Percentiles rank a stretch among this genome's conserved stretches.
These are phyloP conservation scores for Marmota monax DNA, from an alignment of 2,113 vertebrate species.

Conservation along the genomic window DNA sequence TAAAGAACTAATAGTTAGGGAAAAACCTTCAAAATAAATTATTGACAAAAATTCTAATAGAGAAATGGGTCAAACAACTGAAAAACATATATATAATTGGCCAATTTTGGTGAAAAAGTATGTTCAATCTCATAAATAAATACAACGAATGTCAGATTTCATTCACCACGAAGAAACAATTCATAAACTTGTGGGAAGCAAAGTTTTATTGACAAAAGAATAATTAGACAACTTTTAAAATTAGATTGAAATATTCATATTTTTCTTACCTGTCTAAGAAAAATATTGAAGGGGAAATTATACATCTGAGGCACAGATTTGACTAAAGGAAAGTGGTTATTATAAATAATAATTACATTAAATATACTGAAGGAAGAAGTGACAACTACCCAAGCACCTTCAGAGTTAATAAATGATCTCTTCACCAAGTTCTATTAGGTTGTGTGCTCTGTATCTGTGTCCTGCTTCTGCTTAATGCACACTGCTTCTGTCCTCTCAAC, in stretches of 20 bases:
- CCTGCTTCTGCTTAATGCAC: background rate
- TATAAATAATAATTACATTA: background rate
- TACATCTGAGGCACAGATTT: background rate
- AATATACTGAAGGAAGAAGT: background rate
- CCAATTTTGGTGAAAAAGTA: background rate
- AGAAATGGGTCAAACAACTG: background rate
- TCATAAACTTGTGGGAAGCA: background rate
- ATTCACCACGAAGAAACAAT: background rate
- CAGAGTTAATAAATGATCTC: background rate
- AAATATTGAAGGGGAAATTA: background rate
- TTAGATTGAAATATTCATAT: background rate
- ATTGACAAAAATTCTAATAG: background rate
- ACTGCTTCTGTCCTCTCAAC: background rate
- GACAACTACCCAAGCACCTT: background rate
- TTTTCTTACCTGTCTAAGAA: background rate
- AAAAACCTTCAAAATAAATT: background rate
- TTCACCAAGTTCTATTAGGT: background rate
- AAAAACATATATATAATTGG: background rate
- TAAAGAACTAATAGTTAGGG: background rate
- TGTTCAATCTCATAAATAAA: background rate
- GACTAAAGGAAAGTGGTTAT: background rate
- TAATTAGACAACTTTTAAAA: background rate
- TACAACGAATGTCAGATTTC: background rate
- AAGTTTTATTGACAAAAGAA: background rate
- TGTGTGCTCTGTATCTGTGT: background rate